These are phyloP conservation scores for Hypena proboscidalis DNA, from an alignment of 2,888 invertebrate genomes.

Conservation along the genomic window DNA sequence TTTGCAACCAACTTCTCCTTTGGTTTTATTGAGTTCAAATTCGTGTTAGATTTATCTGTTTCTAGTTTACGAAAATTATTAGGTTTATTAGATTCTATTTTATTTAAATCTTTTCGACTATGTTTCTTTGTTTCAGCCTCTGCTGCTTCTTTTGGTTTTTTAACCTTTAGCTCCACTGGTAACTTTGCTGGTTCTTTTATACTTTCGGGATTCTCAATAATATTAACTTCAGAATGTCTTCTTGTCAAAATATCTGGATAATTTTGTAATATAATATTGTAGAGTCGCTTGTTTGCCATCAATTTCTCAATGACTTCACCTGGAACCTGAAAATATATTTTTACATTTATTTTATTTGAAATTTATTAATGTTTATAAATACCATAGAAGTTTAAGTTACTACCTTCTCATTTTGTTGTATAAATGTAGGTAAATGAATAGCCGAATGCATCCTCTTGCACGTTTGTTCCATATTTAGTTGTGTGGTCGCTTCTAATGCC, in stretches of 20 bases:
- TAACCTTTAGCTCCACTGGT: conserved; percentile 57
- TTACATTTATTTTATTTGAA: too few species aligned
- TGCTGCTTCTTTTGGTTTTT: conserved; percentile 44
- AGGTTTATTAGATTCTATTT: conserved; percentile 20
- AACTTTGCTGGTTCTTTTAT: conserved; percentile 60
- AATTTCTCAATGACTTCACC: conserved; percentile 89
- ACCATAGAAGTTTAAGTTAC: conserved; percentile 9
- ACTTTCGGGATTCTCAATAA: conserved; percentile 57
- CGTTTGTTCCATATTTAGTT: conserved; percentile 73
- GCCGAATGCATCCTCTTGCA: conserved; percentile 86
- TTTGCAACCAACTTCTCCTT: conserved; percentile 29
- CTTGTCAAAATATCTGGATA: conserved; percentile 88
- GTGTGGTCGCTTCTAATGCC: conserved; percentile 70
- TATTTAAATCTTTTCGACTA: conserved; percentile 36
- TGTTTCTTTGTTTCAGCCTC: conserved; percentile 35
- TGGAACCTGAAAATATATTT: conserved; percentile 83
- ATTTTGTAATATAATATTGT: conserved; percentile 89
- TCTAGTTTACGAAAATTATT: conserved; percentile 25
- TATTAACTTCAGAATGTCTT: conserved; percentile 86
- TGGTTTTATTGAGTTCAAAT: conserved; percentile 28
- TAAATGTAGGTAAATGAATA: conserved; percentile 91
- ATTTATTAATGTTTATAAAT: too few species aligned
- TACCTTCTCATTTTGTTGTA: conserved; percentile 89
- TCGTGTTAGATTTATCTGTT: conserved; percentile 29
- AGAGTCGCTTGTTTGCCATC: conserved; percentile 86